A percentile compares a stretch with the other conserved stretches of the same genome.
These are phyloP conservation scores for Actinopyga echinites DNA, from an alignment of 53 echinoderm and acorn worm species.

Conservation along the genomic window DNA sequence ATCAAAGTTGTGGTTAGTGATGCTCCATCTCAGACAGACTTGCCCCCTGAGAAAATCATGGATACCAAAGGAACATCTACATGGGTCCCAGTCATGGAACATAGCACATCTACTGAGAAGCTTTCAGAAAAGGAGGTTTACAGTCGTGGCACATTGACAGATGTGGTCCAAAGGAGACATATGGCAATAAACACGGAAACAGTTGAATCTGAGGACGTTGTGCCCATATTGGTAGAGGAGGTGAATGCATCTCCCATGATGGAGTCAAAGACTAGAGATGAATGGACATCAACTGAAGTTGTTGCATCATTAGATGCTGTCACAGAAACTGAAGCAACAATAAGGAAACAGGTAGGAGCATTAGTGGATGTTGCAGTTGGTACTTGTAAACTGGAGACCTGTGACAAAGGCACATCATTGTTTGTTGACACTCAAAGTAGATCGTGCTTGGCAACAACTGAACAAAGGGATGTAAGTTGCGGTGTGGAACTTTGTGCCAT, in stretches of 20 bases:
- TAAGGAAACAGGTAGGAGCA: not conserved
- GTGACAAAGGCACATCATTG: slow-evolving; percentile 56
- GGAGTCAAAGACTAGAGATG: not conserved
- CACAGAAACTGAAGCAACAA: not conserved
- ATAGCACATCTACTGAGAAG: not conserved
- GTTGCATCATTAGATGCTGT: not conserved
- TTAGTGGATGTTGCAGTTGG: not conserved
- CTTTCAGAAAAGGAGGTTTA: not conserved
- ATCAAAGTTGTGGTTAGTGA: not conserved
- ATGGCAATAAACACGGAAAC: slow-evolving; percentile 81
- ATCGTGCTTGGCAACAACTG: slow-evolving; percentile 61
- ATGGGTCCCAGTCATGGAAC: not conserved
- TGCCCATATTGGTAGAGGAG: not conserved
- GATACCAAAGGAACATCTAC: slow-evolving; percentile 11
- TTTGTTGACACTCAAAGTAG: slow-evolving; percentile 50
- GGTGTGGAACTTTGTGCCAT: slow-evolving; percentile 46
- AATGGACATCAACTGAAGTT: not conserved
- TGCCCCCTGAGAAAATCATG: not conserved
- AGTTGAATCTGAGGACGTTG: not conserved
- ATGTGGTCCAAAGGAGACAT: slow-evolving; percentile 71
- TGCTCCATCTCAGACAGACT: not conserved
- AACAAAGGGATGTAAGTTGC: slow-evolving; percentile 50
- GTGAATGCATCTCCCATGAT: not conserved
- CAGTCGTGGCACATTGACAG: slow-evolving; percentile 64
- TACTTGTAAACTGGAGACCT: slow-evolving; percentile 17